A percentile compares a stretch with the other conserved stretches of the same genome.
These are phyloP conservation scores for Alligator sinensis DNA, from an alignment of 2,113 vertebrate genomes.

Conservation along the genomic window DNA sequence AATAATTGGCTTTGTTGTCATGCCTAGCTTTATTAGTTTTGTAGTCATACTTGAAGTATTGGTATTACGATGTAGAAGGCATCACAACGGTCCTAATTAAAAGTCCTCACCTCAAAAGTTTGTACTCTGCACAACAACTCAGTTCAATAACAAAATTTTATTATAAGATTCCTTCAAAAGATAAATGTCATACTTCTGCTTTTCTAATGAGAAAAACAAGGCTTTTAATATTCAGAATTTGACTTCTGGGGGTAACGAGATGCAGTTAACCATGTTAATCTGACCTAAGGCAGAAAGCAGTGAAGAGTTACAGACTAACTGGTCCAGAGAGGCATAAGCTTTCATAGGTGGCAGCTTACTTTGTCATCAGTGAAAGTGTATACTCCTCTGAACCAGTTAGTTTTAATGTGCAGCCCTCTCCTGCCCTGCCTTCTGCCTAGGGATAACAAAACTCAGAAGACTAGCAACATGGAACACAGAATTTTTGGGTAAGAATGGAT, in stretches of 20 bases:
- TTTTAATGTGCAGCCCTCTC: no score
- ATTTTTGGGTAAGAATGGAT: background rate
- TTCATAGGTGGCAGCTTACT: no score
- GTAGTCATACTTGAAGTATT: background rate
- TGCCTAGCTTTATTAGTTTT: background rate
- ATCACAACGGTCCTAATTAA: background rate
- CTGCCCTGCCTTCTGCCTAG: background rate
- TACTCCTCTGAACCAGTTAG: no score
- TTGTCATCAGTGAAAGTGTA: no score
- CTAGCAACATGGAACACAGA: accelerated
- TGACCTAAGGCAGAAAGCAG: no score
- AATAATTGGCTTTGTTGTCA: background rate
- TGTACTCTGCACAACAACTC: background rate
- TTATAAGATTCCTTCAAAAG: background rate
- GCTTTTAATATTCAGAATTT: no score
- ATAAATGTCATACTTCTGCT: background rate
- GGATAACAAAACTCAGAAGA: background rate
- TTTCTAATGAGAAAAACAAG: background rate
- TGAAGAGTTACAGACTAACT: no score
- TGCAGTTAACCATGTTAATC: no score
- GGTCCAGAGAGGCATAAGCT: no score
- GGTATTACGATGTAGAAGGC: background rate
- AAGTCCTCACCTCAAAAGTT: background rate
- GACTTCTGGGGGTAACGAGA: no score
- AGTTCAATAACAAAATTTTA: background rate